Evolutionary conservation across 2,113 vertebrate genomes (phyloP), one percentile per base, ranked within the genome.

Genomic region (Himantopus leucocephalus): DNA sequence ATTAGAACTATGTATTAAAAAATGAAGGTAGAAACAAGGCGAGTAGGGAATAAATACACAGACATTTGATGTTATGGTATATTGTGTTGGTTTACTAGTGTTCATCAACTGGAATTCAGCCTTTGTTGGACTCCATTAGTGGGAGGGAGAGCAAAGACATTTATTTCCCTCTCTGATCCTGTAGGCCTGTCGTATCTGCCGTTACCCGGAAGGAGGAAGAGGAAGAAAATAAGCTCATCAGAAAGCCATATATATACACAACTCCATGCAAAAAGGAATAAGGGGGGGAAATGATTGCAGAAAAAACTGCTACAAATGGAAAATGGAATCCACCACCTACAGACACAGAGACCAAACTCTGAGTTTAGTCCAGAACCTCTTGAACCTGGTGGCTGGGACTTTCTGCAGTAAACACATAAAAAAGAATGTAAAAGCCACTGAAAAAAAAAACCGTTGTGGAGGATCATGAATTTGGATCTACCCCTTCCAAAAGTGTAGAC

Each of bases 311-410:
- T 77, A 26, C 27, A 78, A 56, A 39, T 24, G 20, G 32, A 72
- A 59, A 53, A 60, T 15, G 5, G 22, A 52, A 52, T 66, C 21
- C 58, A 47, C 18, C n/a, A 76, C 4, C 8, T 21, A 39, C 22
- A 47, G 34, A 32, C 15, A 41, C 5, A 60, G 43, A 66, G n/a
- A 48, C 12, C 27, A 71, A 27, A 50, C 12, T 73, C 39, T 7
- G 47, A 50, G 24, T 32, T 30, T 55, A 63, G 6, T 34, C 10
- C 5, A 66, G 37, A 91, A 64, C 22, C 32, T 74, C 27, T 71
- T 68, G 10, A 91, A 63, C 8, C 37, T 0, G 0, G 13, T 1
- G 8, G 7, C 27, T 34, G 41, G 37, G 7, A 37, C 18, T 43
- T 71, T 56, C 35, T 62, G 20, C 11, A 78, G 26, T 4, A 48